Base-by-base conservation (phyloP, 1,140 invertebrate species). In the Camponotus floridanus region DNA sequence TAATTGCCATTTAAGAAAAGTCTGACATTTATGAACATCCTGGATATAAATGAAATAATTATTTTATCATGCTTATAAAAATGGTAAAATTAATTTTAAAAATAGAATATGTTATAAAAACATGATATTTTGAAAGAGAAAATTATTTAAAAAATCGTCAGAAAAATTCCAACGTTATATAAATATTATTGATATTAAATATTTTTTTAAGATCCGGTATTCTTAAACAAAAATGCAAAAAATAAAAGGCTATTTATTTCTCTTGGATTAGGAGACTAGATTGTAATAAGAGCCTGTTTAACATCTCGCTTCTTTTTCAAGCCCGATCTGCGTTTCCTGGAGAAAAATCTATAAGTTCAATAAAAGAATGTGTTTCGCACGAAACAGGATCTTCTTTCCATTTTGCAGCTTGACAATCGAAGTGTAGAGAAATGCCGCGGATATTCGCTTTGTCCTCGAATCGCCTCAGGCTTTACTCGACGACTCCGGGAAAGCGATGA, bases 401-500 rank as follows among this genome's bases (percentile, higher is more conserved):
- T 70, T 80, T 55, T 33, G 45, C 76, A 59, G 68, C 78, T 83
- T 62, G 57, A 64, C 68, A 86, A 85, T 64, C 71, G 67, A 78
- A 76, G 89, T 81, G 73, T 88, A 86, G 85, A 88, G 90, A 90
- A 90, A 88, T 89, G 85, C 67, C 86, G 68, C 86, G 86, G 86
- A 90, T 87, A 84, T 88, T 86, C 86, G 86, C 89, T 91, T 90
- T 90, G 86, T 90, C 88, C 89, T 76, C 73, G 48, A 80, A 51
- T 80, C 90, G 79, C 90, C 84, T 61, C 76, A 31, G 79, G 87
- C 79, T 45, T 59, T 48, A 51, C 79, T 81, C 79, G 67, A 73
- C 67, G 31, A 39, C 31, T 86, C 15, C 81, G 45, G 15, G 48
- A 79, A 70, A 84, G 67, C 89, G 89, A 91, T 91, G 90, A 91